Percentiles rank a stretch among this genome's conserved stretches.
Conservation (phyloP, 2,888 invertebrate genomes). For the Protonemura montana region DNA sequence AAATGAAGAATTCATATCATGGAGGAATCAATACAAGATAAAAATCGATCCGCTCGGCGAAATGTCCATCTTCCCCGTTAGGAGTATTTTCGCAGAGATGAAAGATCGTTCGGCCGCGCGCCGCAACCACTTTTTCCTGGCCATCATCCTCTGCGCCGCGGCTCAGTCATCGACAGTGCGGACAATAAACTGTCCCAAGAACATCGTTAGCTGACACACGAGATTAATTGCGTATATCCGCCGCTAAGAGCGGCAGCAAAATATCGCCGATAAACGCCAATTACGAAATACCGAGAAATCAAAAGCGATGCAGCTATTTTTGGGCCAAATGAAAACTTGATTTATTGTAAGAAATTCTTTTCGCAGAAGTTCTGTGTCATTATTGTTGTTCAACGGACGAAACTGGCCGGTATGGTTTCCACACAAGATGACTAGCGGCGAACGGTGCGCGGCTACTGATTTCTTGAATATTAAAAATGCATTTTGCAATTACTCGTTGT, state of each 20-base stretch:
- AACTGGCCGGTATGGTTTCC: neutral
- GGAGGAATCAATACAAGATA: conserved; percentile 29
- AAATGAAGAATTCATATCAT: conserved; percentile 17
- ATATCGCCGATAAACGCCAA: conserved; percentile 34
- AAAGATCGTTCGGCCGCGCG: neutral
- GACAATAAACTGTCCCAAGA: conserved; percentile 16
- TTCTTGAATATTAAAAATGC: neutral
- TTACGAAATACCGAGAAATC: conserved; percentile 45
- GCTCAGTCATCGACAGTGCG: neutral
- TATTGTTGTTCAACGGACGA: conserved; percentile 32
- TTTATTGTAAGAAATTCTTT: neutral
- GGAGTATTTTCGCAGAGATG: conserved; percentile 15
- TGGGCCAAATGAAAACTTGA: conserved; percentile 14
- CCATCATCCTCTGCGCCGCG: neutral
- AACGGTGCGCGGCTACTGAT: neutral
- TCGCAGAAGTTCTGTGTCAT: conserved; percentile 26
- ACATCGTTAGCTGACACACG: conserved; percentile 35
- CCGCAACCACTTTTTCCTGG: conserved; percentile 29
- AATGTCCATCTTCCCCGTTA: conserved; percentile 8
- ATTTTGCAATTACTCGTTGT: neutral
- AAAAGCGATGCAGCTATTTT: conserved; percentile 39
- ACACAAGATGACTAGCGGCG: neutral
- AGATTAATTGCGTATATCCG: conserved; percentile 39
- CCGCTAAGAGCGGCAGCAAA: neutral
- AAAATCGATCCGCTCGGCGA: conserved; percentile 8